A percentile compares a stretch with the other conserved stretches of the same genome.
These are phyloP conservation scores for Xestoiulus laeticollis DNA, from an alignment of 2,888 invertebrate species.

Conservation along the genomic window DNA sequence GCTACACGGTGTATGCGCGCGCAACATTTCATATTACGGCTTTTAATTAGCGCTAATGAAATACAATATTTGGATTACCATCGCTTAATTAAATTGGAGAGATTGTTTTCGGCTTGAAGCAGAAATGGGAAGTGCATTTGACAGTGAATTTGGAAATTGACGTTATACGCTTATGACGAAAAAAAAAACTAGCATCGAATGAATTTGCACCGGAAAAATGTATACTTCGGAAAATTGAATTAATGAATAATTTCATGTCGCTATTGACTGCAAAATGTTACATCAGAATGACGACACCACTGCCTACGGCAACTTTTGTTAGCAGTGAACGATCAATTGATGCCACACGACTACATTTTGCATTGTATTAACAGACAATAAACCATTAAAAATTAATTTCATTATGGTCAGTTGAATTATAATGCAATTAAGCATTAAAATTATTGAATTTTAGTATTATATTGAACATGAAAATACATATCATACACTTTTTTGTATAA, in stretches of 20 bases:
- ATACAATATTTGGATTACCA: slow-evolving; percentile 34
- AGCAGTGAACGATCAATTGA: background rate
- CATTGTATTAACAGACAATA: too few species aligned
- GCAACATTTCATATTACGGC: background rate
- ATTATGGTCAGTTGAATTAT: background rate
- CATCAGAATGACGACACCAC: background rate
- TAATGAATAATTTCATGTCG: background rate
- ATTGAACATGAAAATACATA: too few species aligned
- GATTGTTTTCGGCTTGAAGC: background rate
- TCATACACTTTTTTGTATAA: too few species aligned
- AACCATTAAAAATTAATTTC: background rate
- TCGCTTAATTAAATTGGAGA: slow-evolving; percentile 13
- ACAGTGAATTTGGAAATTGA: background rate
- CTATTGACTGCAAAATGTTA: background rate
- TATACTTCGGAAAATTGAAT: slow-evolving; percentile 3
- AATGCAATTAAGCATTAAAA: background rate
- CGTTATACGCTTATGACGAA: background rate
- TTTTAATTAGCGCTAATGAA: slow-evolving; percentile 21
- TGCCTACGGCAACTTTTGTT: background rate
- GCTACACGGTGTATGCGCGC: background rate
- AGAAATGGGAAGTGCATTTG: background rate
- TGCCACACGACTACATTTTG: too few species aligned
- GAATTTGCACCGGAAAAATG: background rate
- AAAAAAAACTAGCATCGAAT: background rate
- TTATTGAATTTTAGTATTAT: too few species aligned